Base-by-base conservation (phyloP, 2,888 invertebrate species). In the Amaurobius ferox region DNA sequence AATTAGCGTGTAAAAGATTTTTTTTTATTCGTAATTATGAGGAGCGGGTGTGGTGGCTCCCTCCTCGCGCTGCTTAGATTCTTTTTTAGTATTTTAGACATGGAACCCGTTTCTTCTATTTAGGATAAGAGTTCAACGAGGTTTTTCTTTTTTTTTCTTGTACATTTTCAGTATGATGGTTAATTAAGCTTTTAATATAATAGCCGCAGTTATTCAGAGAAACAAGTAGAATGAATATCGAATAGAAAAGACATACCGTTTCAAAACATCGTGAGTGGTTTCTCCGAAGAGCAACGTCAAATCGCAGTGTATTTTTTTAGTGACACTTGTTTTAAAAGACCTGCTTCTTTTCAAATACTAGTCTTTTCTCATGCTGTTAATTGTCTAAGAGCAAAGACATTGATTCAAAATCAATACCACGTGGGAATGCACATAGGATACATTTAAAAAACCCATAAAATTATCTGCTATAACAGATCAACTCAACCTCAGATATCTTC, bases 121-220 rank as follows among this genome's bases (percentile, higher is more conserved):
- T 64, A 29, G 64, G 64, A 64, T 30, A 64, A 64, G 64, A 64
- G 64, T 64, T 64, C 64, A 64, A 64, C 30, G 30, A 13, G 64
- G 13, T 55, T 23, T 16, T 64, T 23, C 30, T 29, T 64, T 64
- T 23, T 64, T 64, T 64, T 64, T 30, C 64, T 64, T 30, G 30
- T 19, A 64, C 30, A 64, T 64, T 64, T 64, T 64, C 64, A 29
- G 29, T 29, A 30, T 13, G 13, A 64, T 16, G 29, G 64, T 64
- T 64, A 64, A 64, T 64, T 64, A 64, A 64, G 30, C n/a, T 64
- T 55, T 16, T 6, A 30, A 30, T 30, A 64, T 64, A 64, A 64
- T 64, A 30, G 16, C 30, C 13, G 29, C 23, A 64, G 64, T 64
- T 64, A 64, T 64, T 29, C 61, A 61, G 23, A 61, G 23, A 61